A percentile compares a stretch with the other conserved stretches of the same genome.
Evolutionary conservation across 2,797 vertebrate species (phyloP).

Genomic region (Acridotheres tristis): DNA sequence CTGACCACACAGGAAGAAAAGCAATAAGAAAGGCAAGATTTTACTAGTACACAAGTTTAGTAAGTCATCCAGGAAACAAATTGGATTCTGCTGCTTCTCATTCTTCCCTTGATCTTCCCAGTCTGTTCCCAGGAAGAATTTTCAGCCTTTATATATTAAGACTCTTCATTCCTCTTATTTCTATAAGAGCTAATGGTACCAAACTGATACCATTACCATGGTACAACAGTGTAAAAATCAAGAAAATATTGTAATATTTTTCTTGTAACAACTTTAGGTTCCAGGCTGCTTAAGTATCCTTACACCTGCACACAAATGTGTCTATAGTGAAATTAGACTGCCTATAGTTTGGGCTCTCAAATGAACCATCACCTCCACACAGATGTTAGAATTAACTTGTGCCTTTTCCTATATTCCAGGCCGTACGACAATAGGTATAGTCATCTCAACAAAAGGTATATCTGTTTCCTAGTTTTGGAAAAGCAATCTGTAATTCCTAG

Average conservation of each 20-base stretch:
- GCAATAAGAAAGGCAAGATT: not conserved
- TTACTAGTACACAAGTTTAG: not conserved
- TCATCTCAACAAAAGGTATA: not conserved
- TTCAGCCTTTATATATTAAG: not conserved
- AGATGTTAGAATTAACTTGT: not conserved
- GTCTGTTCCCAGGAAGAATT: not conserved
- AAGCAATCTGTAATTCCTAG: not conserved
- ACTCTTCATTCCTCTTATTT: not conserved
- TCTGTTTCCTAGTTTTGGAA: not conserved
- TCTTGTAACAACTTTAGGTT: no score
- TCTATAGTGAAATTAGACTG: not conserved
- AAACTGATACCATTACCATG: not conserved
- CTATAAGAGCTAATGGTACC: not conserved
- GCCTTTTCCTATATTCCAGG: not conserved
- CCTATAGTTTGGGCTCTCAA: not conserved
- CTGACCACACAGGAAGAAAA: constrained; percentile 29
- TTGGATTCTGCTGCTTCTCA: not conserved
- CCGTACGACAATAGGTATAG: not conserved
- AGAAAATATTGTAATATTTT: no score
- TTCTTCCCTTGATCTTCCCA: not conserved
- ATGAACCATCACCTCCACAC: not conserved
- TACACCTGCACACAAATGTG: not conserved
- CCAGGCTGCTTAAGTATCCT: not conserved
- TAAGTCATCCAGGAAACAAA: not conserved
- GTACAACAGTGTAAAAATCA: not conserved